Evolutionary conservation across 1,140 invertebrate genomes (phyloP), one percentile per base, ranked within the genome.

Genomic region (Ips typographus): DNA sequence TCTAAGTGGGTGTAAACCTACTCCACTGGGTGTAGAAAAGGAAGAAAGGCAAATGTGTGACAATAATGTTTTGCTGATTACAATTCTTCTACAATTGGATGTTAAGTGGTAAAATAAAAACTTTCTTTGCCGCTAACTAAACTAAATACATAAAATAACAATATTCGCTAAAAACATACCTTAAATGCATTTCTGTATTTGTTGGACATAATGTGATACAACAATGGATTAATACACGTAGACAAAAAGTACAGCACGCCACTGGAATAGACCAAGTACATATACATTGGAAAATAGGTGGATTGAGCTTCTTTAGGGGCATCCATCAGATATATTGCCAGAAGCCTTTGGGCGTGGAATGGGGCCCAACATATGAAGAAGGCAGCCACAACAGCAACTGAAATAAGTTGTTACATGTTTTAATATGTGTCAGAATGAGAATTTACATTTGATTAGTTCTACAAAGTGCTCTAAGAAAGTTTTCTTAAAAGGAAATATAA

Each of bases 311-410:
- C 75, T n/a, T 56, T 58, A 2, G 75, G 73, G 8, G 78, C 78
- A 38, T 57, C 68, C n/a, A 74, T 57, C 7, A 79, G 56, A 62
- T 92, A 91, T 4, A 91, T 87, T 0, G 90, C 90, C 38, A 92
- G 83, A 3, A 95, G 80, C 5, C 93, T 83, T 77, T 98, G 95
- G 0, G 92, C 89, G 77, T 98, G 95, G 80, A 96, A 97, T 2
- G 95, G 95, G 0, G 94, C 93, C 94, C 94, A 98, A 81, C 94
- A 97, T 8, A 96, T 84, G 82, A 97, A 96, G 81, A 98, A 98
- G 0, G 94, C 91, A 1, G 94, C 89, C 1, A 96, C 95, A 1
- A 98, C 95, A 42, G 94, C 94, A 75, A 96, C 95, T 97, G 86
- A 51, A 83, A 84, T 40, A 70, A 22, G 22, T 22, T 53, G 36